phyloP scores from a whole-genome alignment of 2,113 vertebrate genomes.

The Dryoscopus gambensis region DNA sequence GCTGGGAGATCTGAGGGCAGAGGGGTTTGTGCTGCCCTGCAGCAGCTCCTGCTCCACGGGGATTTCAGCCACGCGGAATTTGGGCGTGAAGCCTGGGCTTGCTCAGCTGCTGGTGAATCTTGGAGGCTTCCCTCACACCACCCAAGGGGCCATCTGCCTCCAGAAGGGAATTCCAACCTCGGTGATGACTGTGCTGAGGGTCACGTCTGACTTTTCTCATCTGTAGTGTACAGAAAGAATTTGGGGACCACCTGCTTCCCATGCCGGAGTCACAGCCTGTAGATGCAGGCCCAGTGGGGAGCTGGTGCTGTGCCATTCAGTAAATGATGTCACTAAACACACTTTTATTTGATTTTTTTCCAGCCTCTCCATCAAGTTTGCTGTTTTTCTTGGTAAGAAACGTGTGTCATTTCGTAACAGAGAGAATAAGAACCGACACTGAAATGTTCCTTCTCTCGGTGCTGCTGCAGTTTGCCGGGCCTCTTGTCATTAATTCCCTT shows the following conservation, averaged over 20 bases:
- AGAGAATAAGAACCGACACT: background rate
- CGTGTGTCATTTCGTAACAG: background rate
- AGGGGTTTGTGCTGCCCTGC: background rate
- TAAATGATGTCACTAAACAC: background rate
- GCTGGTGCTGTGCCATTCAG: background rate
- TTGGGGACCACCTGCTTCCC: background rate
- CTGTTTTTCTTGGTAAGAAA: background rate
- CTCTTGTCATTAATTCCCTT: background rate
- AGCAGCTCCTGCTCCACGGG: background rate
- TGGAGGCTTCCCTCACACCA: background rate
- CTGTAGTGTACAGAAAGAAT: background rate
- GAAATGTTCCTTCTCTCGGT: background rate
- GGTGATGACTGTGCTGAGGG: background rate
- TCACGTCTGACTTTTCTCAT: background rate
- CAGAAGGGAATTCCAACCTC: background rate
- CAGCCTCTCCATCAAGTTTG: background rate
- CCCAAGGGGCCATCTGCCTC: background rate
- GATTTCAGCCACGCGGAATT: background rate
- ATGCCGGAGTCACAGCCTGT: background rate
- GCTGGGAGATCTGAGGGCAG: background rate
- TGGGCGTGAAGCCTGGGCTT: background rate
- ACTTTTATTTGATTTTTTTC: background rate
- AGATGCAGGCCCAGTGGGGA: background rate
- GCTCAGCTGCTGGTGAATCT: background rate
- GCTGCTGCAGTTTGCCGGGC: background rate